Conservation (phyloP, 2,797 vertebrate genomes). For the Parauchenoglanis punctatus region DNA sequence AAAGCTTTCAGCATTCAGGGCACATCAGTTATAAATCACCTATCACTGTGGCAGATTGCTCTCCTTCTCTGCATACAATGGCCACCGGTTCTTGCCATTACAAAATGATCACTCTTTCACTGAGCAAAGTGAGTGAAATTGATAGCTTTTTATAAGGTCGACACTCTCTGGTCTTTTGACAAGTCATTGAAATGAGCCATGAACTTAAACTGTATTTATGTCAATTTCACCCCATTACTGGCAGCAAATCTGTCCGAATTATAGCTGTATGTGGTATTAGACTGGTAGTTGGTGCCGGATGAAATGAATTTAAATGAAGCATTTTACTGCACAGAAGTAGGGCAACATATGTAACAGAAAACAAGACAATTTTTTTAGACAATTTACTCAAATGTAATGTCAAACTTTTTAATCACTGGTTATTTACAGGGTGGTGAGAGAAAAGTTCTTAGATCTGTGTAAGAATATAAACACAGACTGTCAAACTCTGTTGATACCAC, state of each 20-base stretch:
- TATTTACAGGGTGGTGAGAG: background rate
- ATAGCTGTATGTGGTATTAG: slow-evolving; percentile 43
- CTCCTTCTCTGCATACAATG: slow-evolving; percentile 46
- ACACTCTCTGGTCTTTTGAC: slow-evolving; percentile 68
- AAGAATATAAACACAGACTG: background rate
- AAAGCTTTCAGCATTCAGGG: slow-evolving; percentile 39
- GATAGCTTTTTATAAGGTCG: slow-evolving; percentile 67
- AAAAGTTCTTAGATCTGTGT: background rate
- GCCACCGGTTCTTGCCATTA: slow-evolving; percentile 59
- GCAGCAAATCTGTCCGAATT: slow-evolving; percentile 67
- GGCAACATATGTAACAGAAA: background rate
- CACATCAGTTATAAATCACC: slow-evolving; percentile 39
- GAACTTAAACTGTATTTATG: slow-evolving; percentile 76
- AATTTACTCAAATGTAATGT: slow-evolving; percentile 1
- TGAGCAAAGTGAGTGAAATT: slow-evolving; percentile 60
- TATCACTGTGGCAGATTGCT: slow-evolving; percentile 27
- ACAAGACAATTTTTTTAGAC: background rate
- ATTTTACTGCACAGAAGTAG: slow-evolving; percentile 26
- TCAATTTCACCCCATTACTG: slow-evolving; percentile 69
- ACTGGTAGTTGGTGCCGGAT: slow-evolving; percentile 22
- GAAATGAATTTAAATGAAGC: slow-evolving; percentile 42
- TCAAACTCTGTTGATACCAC: background rate
- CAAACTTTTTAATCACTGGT: background rate
- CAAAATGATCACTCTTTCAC: slow-evolving; percentile 67
- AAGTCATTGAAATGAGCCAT: slow-evolving; percentile 65